These are phyloP conservation scores for Diloba caeruleocephala DNA, from an alignment of 2,888 invertebrate genomes.

Conservation along the genomic window DNA sequence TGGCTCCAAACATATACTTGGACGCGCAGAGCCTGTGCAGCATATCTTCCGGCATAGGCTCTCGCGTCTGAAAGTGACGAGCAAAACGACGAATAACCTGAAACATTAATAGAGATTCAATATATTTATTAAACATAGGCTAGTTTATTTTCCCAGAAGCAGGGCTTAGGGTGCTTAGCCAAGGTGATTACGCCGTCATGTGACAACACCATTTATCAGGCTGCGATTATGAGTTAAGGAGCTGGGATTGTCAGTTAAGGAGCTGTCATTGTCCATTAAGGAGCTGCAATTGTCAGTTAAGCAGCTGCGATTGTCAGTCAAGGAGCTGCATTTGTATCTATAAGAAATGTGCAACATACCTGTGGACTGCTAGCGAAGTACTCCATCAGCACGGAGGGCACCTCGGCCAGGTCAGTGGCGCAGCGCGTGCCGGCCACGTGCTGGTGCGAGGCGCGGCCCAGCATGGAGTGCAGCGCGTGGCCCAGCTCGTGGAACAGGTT, in stretches of 20 bases:
- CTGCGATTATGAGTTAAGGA: too few relatives aligned
- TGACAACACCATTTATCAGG: too few relatives aligned
- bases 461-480: constrained; percentile 99
- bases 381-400: constrained; percentile 99
- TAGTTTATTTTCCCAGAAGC: too few relatives aligned
- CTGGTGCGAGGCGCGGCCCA: constrained; percentile 98
- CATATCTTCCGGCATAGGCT: constrained; percentile 93
- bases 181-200: too few relatives aligned
- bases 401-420: constrained; percentile 99
- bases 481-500: constrained; percentile 99
- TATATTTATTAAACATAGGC: too few relatives aligned
- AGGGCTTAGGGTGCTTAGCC: too few relatives aligned
- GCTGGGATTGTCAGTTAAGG: too few relatives aligned
- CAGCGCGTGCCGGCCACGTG: constrained; percentile 99
- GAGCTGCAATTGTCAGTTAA: too few relatives aligned
- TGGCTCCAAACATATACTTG: constrained; percentile 96
- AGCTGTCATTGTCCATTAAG: too few relatives aligned
- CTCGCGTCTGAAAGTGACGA: constrained; percentile 96
- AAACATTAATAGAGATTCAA: background rate
- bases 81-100: constrained; percentile 96
- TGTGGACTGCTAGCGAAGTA: constrained; percentile 97
- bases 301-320: too few relatives aligned
- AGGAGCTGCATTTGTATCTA: background rate
- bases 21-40: constrained; percentile 94
- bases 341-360: constrained; percentile 23